These are phyloP conservation scores for Lycaena phlaeas DNA, from an alignment of 2,888 invertebrate species.

Conservation along the genomic window DNA sequence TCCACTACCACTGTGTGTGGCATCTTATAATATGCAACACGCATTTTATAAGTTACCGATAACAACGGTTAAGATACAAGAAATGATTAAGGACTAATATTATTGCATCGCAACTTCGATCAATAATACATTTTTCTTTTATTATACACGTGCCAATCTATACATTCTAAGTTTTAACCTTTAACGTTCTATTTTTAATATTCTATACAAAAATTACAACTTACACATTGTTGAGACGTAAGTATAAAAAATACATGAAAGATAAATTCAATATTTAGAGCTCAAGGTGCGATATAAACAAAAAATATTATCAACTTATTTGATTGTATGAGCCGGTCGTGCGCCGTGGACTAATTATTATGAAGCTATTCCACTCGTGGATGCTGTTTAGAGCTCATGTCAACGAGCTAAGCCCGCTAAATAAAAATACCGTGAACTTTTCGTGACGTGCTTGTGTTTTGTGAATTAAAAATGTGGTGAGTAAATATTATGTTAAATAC, in stretches of 20 bases:
- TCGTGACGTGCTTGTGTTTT: not conserved
- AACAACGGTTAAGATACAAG: too few species aligned
- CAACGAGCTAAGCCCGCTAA: not conserved
- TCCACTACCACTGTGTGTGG: too few species aligned
- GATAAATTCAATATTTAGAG: not conserved
- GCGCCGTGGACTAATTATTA: not conserved
- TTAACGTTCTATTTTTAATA: too few species aligned
- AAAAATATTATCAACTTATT: not conserved
- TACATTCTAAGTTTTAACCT: too few species aligned
- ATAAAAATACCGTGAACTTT: not conserved
- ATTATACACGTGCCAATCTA: too few species aligned
- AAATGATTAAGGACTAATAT: too few species aligned
- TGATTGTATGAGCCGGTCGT: not conserved
- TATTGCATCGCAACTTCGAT: too few species aligned
- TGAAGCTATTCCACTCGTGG: not conserved
- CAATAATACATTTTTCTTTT: too few species aligned
- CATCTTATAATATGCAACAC: too few species aligned
- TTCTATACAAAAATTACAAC: too few species aligned
- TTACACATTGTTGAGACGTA: too few species aligned
- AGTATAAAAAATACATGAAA: not conserved
- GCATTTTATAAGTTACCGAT: too few species aligned
- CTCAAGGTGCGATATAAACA: not conserved
- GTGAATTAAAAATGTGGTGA: constrained; percentile 6
- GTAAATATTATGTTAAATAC: not conserved
- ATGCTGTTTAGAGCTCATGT: constrained; percentile 7